Evolutionary conservation across 2,113 vertebrate genomes (phyloP).

Genomic region (Phocoena sinus): DNA sequence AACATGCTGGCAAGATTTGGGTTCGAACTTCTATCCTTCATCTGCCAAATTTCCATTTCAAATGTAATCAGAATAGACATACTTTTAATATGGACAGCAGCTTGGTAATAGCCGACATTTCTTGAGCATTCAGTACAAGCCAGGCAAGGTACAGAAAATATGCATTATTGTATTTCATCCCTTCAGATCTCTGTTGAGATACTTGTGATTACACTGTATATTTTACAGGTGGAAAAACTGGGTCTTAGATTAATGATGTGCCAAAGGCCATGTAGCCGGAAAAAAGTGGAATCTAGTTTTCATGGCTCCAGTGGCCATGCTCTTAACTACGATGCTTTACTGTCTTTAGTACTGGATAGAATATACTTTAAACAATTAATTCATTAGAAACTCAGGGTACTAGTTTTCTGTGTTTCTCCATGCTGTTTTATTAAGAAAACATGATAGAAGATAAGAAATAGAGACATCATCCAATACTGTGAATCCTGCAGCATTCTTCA

Average conservation of each 20-base stretch:
- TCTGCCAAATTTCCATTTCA: conserved; percentile 50
- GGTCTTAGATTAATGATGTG: background rate
- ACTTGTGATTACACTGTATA: conserved; percentile 36
- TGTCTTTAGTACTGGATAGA: background rate
- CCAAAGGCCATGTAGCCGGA: background rate
- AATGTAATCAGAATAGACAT: conserved; percentile 46
- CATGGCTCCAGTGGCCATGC: background rate
- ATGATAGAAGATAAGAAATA: background rate
- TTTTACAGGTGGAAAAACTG: conserved; percentile 25
- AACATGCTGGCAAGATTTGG: background rate
- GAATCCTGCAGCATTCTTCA: background rate
- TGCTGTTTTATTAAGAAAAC: conserved; percentile 1
- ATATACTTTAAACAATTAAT: background rate
- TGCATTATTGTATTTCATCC: conserved; percentile 17
- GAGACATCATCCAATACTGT: background rate
- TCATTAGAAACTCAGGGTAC: background rate
- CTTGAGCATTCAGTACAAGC: background rate
- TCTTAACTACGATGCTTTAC: background rate
- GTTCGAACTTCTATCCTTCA: conserved; percentile 14
- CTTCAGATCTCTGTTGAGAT: background rate
- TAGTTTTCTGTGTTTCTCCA: background rate
- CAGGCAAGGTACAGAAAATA: background rate
- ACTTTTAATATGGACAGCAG: conserved; percentile 25
- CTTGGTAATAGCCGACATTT: conserved; percentile 14
- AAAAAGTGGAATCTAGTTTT: background rate